A percentile compares a stretch with the other conserved stretches of the same genome.
Evolutionary conservation across 1,140 invertebrate genomes (phyloP).

Genomic region (Lasioglossum albipes): DNA sequence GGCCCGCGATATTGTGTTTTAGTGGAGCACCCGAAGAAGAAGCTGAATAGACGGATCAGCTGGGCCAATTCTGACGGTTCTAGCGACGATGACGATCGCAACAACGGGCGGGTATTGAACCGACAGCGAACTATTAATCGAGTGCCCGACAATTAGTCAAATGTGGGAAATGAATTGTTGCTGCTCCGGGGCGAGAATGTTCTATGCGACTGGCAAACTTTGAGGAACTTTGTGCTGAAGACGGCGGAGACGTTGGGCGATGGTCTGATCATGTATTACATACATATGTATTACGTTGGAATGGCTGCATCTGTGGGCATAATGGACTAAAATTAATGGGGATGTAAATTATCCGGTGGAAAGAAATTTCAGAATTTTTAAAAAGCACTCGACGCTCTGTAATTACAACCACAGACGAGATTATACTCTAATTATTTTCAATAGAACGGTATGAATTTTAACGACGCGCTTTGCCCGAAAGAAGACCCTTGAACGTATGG

Average conservation of each 20-base stretch:
- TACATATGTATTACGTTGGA: no score
- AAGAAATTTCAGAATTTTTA: no score
- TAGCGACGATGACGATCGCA: not conserved
- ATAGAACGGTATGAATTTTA: not conserved
- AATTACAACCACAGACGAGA: not conserved
- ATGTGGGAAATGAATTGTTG: not conserved
- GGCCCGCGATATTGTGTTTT: not conserved
- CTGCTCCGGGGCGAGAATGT: not conserved
- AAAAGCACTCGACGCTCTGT: no score
- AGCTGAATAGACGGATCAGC: not conserved
- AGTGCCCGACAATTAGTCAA: not conserved
- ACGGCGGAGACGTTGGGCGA: no score
- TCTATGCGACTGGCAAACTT: not conserved
- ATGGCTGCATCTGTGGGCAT: no score
- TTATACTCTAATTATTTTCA: not conserved
- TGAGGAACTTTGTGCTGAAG: not conserved
- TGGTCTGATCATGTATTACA: no score
- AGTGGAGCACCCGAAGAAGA: not conserved
- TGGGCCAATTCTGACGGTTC: no score
- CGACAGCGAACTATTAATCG: conserved; percentile 17
- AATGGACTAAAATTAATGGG: no score
- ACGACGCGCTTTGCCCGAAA: not conserved
- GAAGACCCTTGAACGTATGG: not conserved
- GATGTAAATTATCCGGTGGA: no score
- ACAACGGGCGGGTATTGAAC: no score